Conservation (phyloP, 2,113 vertebrate species). For the Artemisiospiza belli region DNA sequence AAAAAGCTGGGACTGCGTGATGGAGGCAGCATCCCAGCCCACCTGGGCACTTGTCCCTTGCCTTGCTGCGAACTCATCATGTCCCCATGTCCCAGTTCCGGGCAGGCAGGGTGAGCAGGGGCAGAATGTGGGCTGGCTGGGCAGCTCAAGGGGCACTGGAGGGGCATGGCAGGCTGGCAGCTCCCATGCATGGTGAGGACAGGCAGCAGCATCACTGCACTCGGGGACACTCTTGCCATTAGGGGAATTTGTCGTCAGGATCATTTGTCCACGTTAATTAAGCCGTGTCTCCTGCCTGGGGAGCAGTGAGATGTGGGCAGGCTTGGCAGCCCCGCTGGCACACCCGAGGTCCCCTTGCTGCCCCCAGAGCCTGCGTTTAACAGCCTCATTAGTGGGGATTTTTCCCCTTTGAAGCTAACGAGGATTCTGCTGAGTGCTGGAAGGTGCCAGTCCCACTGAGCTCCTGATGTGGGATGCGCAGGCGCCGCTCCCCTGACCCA, state of each 20-base stretch:
- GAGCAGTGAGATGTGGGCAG: neutral
- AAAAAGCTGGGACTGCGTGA: neutral
- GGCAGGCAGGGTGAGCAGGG: neutral
- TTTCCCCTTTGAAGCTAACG: neutral
- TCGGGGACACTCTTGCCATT: neutral
- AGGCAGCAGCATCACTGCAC: neutral
- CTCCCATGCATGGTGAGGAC: accelerated
- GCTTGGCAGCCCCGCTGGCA: accelerated
- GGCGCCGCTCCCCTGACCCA: accelerated
- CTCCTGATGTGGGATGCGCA: accelerated
- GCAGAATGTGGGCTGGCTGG: accelerated
- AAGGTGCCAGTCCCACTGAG: neutral
- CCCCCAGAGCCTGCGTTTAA: constrained; percentile 9
- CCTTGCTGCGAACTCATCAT: accelerated
- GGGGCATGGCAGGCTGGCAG: neutral
- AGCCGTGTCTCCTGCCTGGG: neutral
- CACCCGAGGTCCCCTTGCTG: neutral
- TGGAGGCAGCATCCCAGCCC: neutral
- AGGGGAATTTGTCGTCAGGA: neutral
- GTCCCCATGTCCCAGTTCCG: accelerated
- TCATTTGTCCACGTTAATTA: constrained; percentile 43
- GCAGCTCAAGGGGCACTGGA: neutral
- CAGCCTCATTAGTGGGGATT: constrained; percentile 32
- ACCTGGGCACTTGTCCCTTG: accelerated
- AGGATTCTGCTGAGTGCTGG: neutral